Conservation (phyloP, 2,113 vertebrate species). For the Peromyscus leucopus region DNA sequence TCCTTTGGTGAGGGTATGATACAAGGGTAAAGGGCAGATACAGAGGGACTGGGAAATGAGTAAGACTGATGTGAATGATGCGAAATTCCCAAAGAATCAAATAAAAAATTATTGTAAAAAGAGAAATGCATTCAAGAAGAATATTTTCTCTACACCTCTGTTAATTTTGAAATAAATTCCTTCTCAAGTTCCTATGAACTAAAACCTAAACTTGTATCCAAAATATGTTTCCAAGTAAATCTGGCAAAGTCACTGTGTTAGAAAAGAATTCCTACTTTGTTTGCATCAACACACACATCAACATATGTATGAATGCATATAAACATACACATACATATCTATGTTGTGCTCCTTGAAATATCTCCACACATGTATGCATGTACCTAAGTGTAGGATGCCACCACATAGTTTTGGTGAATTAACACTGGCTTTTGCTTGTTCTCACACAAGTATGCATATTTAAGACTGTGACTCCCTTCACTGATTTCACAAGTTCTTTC, state of each 20-base stretch:
- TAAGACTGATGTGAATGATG: no score
- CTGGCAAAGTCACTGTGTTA: background rate
- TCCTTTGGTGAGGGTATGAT: no score
- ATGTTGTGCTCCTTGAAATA: background rate
- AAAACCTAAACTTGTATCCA: background rate
- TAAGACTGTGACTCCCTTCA: slow-evolving; percentile 6
- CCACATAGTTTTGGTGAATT: background rate
- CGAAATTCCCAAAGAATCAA: no score
- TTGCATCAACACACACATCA: background rate
- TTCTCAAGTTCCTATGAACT: background rate
- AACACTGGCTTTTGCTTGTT: slow-evolving; percentile 28
- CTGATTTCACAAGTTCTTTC: slow-evolving; percentile 53
- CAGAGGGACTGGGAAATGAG: no score
- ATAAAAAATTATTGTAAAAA: no score
- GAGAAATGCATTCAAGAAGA: background rate
- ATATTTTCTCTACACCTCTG: background rate
- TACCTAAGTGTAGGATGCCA: background rate
- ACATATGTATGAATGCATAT: background rate
- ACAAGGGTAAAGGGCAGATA: no score
- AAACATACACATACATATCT: background rate
- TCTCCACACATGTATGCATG: background rate
- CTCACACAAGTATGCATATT: background rate
- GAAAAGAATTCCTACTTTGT: background rate
- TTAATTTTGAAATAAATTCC: slow-evolving; percentile 22
- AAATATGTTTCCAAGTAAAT: background rate